Evolutionary conservation across 2,113 vertebrate species (phyloP).

Genomic region (Mastomys natalensis): DNA sequence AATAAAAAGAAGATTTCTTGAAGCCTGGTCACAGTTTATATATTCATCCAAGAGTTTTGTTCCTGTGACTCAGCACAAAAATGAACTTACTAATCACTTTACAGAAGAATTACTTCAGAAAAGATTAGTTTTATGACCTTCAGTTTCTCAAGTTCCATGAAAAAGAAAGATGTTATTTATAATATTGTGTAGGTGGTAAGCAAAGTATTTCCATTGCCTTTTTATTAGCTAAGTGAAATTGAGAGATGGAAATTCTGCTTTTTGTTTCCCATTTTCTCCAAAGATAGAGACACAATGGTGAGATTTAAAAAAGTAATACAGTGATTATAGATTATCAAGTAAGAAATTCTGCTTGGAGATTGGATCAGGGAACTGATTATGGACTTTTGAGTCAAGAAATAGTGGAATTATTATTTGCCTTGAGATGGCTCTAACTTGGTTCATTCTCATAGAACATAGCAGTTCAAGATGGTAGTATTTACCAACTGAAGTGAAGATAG

Average conservation of each 20-base stretch:
- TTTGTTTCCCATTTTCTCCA: neutral
- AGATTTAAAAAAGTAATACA: neutral
- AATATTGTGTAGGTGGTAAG: neutral
- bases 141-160: neutral
- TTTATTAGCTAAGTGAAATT: neutral
- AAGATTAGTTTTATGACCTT: neutral
- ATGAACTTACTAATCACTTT: neutral
- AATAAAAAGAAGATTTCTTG: neutral
- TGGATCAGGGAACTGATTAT: neutral
- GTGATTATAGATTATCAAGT: neutral
- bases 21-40: neutral
- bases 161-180: constrained; percentile 4
- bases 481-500: neutral
- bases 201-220: neutral
- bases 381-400: neutral
- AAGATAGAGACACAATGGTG: neutral
- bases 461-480: neutral
- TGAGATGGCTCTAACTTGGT: neutral
- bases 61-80: neutral
- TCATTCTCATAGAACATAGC: neutral
- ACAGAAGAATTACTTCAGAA: constrained; percentile 1
- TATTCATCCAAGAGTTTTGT: neutral
- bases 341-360: neutral
- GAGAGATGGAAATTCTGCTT: neutral
- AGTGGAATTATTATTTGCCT: neutral